Conservation (phyloP, 2,113 vertebrate species). For the Oncorhynchus keta region DNA sequence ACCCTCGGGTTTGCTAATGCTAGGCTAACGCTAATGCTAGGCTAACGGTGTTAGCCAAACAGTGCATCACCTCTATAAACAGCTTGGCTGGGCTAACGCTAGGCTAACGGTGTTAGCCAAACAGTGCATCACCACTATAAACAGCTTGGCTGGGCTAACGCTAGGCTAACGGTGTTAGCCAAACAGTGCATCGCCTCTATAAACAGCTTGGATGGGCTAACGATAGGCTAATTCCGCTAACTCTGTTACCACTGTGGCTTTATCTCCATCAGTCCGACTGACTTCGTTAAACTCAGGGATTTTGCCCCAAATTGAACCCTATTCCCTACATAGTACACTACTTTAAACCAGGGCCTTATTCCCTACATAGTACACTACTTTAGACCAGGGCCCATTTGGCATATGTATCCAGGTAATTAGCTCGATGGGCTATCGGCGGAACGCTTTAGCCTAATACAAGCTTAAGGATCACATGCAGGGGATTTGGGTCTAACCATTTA, state of each 20-base stretch:
- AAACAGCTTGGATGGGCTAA: constrained; percentile 44
- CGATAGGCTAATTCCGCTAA: constrained; percentile 42
- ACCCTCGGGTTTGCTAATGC: constrained; percentile 81
- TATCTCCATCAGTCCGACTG: constrained; percentile 69
- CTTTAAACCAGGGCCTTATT: too few relatives aligned
- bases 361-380: too few relatives aligned
- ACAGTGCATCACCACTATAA: constrained; percentile 35
- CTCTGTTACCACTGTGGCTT: constrained; percentile 21
- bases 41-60: constrained; percentile 56
- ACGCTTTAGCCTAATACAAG: constrained; percentile 81
- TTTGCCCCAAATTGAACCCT: constrained; percentile 55
- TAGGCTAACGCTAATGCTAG: constrained; percentile 75
- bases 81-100: constrained; percentile 37
- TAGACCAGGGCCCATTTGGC: too few relatives aligned
- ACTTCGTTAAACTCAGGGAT: constrained; percentile 68
- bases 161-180: constrained; percentile 60
- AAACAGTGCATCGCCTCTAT: constrained; percentile 47
- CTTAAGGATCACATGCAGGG: constrained; percentile 85
- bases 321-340: too few relatives aligned
- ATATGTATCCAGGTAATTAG: constrained; percentile 70
- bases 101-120: constrained; percentile 54
- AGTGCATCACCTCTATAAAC: constrained; percentile 31
- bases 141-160: constrained; percentile 43
- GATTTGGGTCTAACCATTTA: constrained; percentile 80
- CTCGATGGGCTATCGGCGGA: constrained; percentile 72